These are phyloP conservation scores for Bombus waltoni DNA, from an alignment of 1,140 invertebrate genomes.

Conservation along the genomic window DNA sequence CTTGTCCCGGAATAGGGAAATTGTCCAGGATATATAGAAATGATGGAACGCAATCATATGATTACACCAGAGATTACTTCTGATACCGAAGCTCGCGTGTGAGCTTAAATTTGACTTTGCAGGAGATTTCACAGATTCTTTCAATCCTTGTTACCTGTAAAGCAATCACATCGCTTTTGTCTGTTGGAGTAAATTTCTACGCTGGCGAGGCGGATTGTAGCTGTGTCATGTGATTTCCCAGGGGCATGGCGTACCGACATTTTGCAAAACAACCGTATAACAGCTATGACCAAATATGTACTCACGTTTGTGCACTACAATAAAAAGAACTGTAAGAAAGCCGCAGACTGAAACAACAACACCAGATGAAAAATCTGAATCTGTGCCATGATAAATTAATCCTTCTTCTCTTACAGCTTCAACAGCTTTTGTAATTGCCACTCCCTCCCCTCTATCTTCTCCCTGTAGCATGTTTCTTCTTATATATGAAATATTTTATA, in stretches of 20 bases:
- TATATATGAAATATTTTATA: neutral
- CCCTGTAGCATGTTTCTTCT: neutral
- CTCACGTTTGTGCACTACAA: constrained; percentile 37
- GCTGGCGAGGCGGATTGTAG: constrained; percentile 14
- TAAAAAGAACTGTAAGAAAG: constrained; percentile 38
- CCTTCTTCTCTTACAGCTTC: neutral
- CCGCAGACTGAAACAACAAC: neutral
- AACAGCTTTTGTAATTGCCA: neutral
- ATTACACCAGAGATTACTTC: constrained; percentile 13
- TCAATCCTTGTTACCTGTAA: constrained; percentile 52
- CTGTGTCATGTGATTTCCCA: constrained; percentile 64
- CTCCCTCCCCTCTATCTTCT: neutral
- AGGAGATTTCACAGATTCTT: constrained; percentile 19
- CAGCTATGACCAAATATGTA: constrained; percentile 58
- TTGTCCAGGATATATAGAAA: too few species aligned
- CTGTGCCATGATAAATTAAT: constrained; percentile 9
- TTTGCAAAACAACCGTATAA: constrained; percentile 55
- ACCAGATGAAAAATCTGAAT: constrained; percentile 23
- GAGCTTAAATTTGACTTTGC: constrained; percentile 13
- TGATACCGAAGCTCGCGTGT: neutral
- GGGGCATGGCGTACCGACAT: constrained; percentile 52
- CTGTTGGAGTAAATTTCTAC: constrained; percentile 60
- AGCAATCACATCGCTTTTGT: constrained; percentile 60
- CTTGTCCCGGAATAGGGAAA: neutral
- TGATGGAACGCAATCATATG: neutral